Conservation (phyloP, 30 jellyfish, hydroid and myxozoan species). For the Aurelia sp. region DNA sequence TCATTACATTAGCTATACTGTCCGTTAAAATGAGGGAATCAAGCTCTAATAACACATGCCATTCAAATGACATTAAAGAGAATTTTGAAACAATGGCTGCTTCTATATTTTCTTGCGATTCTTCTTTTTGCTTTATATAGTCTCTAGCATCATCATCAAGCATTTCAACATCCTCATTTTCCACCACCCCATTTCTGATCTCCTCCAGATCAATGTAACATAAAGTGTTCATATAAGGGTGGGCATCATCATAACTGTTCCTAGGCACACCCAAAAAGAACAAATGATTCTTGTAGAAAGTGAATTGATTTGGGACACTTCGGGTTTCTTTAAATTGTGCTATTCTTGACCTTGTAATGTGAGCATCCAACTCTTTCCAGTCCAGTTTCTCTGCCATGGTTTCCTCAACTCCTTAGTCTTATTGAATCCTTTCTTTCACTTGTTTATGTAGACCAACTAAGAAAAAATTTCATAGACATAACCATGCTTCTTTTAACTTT, state of each 20-base stretch:
- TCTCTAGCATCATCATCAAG: background rate
- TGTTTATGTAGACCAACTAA: too few species aligned
- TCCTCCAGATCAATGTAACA: slow-evolving; percentile 53
- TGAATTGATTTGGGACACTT: slow-evolving; percentile 68
- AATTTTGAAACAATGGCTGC: too few species aligned
- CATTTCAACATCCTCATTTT: background rate
- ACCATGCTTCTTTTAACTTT: too few species aligned
- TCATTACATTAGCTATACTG: slow-evolving; percentile 8
- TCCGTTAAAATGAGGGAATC: slow-evolving; percentile 53
- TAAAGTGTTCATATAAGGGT: slow-evolving; percentile 74
- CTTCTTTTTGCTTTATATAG: background rate
- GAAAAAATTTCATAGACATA: too few species aligned
- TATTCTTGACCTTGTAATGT: slow-evolving; percentile 15
- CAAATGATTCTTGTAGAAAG: slow-evolving; percentile 67
- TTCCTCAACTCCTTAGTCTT: background rate
- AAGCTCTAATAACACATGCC: slow-evolving; percentile 49
- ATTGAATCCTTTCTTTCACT: too few species aligned
- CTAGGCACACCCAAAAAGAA: slow-evolving; percentile 81
- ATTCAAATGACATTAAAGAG: slow-evolving; percentile 12
- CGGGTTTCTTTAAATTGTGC: slow-evolving; percentile 33
- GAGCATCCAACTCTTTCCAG: slow-evolving; percentile 31
- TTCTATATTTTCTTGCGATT: too few species aligned
- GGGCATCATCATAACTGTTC: slow-evolving; percentile 12
- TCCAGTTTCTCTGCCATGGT: slow-evolving; percentile 4
- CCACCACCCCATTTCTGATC: background rate